Evolutionary conservation across 2,888 invertebrate genomes (phyloP), one percentile per base, ranked within the genome.

Genomic region (Scaptomyza flava): DNA sequence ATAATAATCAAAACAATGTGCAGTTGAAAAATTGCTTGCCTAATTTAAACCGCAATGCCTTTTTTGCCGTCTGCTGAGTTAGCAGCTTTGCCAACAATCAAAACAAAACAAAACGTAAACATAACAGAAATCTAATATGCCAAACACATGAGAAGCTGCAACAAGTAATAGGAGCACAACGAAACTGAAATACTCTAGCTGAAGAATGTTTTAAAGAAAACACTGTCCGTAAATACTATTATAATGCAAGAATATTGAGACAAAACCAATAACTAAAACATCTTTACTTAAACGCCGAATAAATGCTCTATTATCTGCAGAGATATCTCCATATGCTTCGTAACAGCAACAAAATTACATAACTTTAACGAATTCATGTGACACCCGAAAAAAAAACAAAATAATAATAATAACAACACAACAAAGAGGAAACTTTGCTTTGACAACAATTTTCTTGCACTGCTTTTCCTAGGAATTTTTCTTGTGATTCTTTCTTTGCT

Each of bases 21-120:
- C 51, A 59, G 23, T 43, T 59, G 7, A 52, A 65, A 68, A 47
- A 59, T 8, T 36, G 48, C 50, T 46, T 20, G 33, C 23, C 14
- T 53, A 46, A 31, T 11, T 58, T 17, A 17, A 36, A 36, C n/a
- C 11, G 36, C 36, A 36, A 36, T 36, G 36, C 23, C 3, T 31
- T n/a, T n/a, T 34, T 12, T 1, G 33, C 12, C 12, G 60, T 27
- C 60, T 60, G 67, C 67, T 68, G 65, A 67, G 12, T 64, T 42
- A 9, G 33, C 67, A 60, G 31, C 30, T 54, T 51, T 46, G 7
- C 8, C 36, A 33, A 20, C 51, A 41, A 38, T 7, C 7, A 38
- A 11, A 41, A 48, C 53, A 45, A 1, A 52, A 51, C 12, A 52
- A 70, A 57, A 71, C 67, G 68, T 84, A 84, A 80, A 81, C 79